Percentiles rank a stretch among this genome's conserved stretches.
These are phyloP conservation scores for Furcula furcula DNA, from an alignment of 2,888 invertebrate species.

Conservation along the genomic window DNA sequence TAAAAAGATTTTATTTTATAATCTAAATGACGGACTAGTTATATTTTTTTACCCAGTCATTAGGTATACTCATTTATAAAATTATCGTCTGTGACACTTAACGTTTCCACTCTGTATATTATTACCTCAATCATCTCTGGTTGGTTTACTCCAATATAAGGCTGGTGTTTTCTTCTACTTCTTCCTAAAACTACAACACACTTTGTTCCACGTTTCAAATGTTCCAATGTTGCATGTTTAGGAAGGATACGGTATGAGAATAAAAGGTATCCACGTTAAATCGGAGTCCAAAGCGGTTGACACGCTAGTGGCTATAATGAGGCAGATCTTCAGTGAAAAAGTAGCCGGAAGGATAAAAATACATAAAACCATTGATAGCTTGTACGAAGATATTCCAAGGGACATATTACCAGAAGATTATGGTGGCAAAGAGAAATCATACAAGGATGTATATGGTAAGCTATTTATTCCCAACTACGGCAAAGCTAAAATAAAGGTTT, in stretches of 20 bases:
- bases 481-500: no score
- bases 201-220: background rate
- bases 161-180: no score
- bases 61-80: no score
- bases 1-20: no score
- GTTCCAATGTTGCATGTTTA: slow-evolving; percentile 11
- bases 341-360: slow-evolving; percentile 16
- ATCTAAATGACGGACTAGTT: no score
- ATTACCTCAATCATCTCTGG: no score
- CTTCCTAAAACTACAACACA: no score
- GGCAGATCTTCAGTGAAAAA: slow-evolving; percentile 13
- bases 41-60: no score
- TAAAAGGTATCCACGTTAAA: slow-evolving; percentile 22
- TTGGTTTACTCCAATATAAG: no score
- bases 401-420: slow-evolving; percentile 14
- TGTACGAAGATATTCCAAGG: slow-evolving; percentile 10
- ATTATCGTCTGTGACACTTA: no score
- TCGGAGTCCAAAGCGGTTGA: slow-evolving; percentile 21
- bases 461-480: no score
- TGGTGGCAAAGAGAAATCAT: slow-evolving; percentile 10
- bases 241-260: slow-evolving; percentile 22
- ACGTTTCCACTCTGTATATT: no score
- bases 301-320: slow-evolving; percentile 9
- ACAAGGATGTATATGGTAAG: slow-evolving; percentile 2
- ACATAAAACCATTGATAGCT: slow-evolving; percentile 9